Evolutionary conservation across 2,797 vertebrate species (phyloP), one percentile per base, ranked within the genome.

Genomic region (Eulemur coronatus): DNA sequence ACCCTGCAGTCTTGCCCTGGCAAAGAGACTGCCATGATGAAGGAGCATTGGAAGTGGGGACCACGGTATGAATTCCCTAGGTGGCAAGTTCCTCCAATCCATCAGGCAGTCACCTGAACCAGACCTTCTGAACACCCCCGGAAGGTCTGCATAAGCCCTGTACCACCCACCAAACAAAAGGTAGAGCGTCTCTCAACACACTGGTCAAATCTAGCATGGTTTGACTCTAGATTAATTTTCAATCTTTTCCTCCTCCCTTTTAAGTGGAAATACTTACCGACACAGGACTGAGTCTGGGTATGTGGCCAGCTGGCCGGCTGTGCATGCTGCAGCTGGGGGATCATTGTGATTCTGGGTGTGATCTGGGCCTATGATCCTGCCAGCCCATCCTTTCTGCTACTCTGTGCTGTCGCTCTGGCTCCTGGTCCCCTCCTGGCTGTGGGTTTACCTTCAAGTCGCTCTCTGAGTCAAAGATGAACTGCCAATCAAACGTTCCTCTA

Each of bases 221-320:
- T 84, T 94, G 63, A 72, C 97, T 79, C 7, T 67, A 50, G 70
- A 70, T 69, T 93, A 96, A 91, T 20, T 87, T 93, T 30, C 4
- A 7, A 1, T 50, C 89, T 97, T 98, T 93, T 92, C 94, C 86
- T 91, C 38, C 26, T 57, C 35, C 43, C 67, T 80, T 28, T 50
- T 0, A 89, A 97, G 8, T 8, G 93, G 92, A 94, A 97, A 95
- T 84, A 89, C 82, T 92, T 91, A 22, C 79, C 55, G n/a, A 11
- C 75, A 17, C 72, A 76, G 95, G 97, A 97, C 91, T 95, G 95
- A 96, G 96, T 80, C 84, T 94, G 88, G 95, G 91, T 95, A 95
- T 26, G 72, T 92, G 97, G 85, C 91, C 38, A 9, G 80, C 55
- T 0, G 85, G 75, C 87, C 65, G 72, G 75, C 85, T 78, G 0